These are phyloP conservation scores for Myocastor coypus DNA, from an alignment of 2,113 vertebrate genomes.

Conservation along the genomic window DNA sequence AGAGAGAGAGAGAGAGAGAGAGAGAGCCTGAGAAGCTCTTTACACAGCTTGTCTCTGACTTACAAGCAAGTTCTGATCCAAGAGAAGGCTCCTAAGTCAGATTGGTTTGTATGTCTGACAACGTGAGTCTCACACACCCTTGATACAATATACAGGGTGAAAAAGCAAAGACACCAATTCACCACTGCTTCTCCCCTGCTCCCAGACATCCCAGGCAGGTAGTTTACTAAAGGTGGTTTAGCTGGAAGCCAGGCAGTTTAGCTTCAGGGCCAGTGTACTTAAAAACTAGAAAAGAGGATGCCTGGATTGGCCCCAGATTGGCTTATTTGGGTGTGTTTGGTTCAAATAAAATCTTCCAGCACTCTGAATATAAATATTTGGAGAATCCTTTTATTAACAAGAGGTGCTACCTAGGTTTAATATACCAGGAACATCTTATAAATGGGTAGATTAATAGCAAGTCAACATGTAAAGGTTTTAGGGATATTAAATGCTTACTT, in stretches of 20 bases:
- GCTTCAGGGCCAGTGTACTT: not conserved
- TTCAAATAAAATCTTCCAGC: not conserved
- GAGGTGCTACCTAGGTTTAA: not conserved
- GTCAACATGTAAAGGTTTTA: not conserved
- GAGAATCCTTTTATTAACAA: not conserved
- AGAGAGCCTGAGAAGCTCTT: no score
- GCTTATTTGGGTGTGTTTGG: not conserved
- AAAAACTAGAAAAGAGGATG: not conserved
- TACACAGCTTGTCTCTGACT: no score
- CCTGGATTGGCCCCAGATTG: not conserved
- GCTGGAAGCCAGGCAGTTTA: not conserved
- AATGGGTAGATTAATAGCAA: constrained; percentile 15
- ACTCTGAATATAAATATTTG: constrained; percentile 37
- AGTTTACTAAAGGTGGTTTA: not conserved
- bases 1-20: no score
- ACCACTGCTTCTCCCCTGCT: no score
- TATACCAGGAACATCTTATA: constrained; percentile 9
- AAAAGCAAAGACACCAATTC: no score
- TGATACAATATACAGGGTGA: no score
- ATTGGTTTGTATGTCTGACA: no score
- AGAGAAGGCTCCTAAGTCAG: no score
- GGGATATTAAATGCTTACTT: constrained; percentile 4
- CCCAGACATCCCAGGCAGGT: not conserved
- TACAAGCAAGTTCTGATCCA: no score
- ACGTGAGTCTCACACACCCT: no score